Base-by-base conservation (phyloP, 2,797 vertebrate genomes). In the Peromyscus nudipes region DNA sequence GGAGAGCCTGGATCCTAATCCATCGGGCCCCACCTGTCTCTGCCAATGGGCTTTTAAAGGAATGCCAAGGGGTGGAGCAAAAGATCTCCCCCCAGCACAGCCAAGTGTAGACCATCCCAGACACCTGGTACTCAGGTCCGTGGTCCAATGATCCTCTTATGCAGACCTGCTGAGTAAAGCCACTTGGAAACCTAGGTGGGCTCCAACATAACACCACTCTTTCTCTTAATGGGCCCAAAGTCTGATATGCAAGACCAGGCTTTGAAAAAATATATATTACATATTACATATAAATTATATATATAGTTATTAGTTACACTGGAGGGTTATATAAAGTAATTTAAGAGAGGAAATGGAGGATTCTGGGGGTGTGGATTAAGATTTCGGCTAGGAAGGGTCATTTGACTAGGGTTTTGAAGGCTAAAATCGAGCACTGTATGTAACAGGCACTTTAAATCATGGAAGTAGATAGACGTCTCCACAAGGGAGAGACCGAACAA, bases 331-430 rank as follows among this genome's bases (percentile, higher is more conserved):
- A 6, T 69, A 55, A 67, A 34, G 69, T 94, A 23, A 52, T 79
- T 75, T 62, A 77, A 75, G 62, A 89, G 67, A n/a, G 23, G 25
- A 95, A 43, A 65, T 14, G 52, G 76, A 31, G 67, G 69, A 19
- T 87, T 95, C 73, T 75, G 12, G 27, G 37, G 27, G 49, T n/a
- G 14, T 29, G 85, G 31, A 14, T 69, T 49, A 34, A 82, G 46
- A 57, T 55, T 95, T 89, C 85, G 49, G 79, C 62, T 17, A 43
- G 67, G 37, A 89, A 31, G 16, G 77, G 31, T 57, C 64, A n/a
- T 84, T 89, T 93, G 55, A 31, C 11, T 52, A 40, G 81, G 25
- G n/a, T 89, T 94, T 96, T 96, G 92, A 93, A 83, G 46, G 79
- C 31, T 95, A 60, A 49, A 40, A 57, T 27, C 64, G 71, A 76